A percentile compares a stretch with the other conserved stretches of the same genome.
phyloP scores from a whole-genome alignment of 1,140 invertebrate genomes.

The Camponotus pennsylvanicus region DNA sequence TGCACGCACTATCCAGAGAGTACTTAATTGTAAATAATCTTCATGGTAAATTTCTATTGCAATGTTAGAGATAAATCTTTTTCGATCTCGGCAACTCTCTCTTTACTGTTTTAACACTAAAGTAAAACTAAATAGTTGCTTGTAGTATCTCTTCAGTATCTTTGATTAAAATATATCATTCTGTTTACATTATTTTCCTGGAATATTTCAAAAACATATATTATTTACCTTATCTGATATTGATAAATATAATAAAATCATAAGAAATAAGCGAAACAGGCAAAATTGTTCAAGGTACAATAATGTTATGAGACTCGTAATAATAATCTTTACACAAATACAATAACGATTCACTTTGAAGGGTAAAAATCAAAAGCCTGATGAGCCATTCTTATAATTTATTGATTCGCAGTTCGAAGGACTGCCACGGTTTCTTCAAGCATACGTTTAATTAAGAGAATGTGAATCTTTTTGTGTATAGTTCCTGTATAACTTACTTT shows the following conservation, averaged over 20 bases:
- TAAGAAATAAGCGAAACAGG: neutral
- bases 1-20: constrained; percentile 35
- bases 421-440: constrained; percentile 23
- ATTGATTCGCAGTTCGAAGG: constrained; percentile 44
- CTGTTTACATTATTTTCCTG: neutral
- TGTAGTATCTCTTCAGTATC: neutral
- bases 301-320: constrained; percentile 52
- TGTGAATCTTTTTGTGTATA: constrained; percentile 66
- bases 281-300: constrained; percentile 1
- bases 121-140: neutral
- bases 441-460: constrained; percentile 50
- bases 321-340: constrained; percentile 28
- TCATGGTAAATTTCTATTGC: constrained; percentile 13
- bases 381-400: constrained; percentile 62
- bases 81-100: constrained; percentile 15
- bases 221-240: neutral
- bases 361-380: constrained; percentile 19
- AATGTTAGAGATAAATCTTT: constrained; percentile 44
- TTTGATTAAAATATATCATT: constrained; percentile 6
- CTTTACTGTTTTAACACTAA: constrained; percentile 19
- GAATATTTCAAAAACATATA: neutral
- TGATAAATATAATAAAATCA: neutral
- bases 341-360: constrained; percentile 30
- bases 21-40: constrained; percentile 69
- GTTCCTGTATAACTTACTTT: constrained; percentile 73